Conservation (phyloP, 1,140 invertebrate genomes). For the Trachymyrmex cornetzi region DNA sequence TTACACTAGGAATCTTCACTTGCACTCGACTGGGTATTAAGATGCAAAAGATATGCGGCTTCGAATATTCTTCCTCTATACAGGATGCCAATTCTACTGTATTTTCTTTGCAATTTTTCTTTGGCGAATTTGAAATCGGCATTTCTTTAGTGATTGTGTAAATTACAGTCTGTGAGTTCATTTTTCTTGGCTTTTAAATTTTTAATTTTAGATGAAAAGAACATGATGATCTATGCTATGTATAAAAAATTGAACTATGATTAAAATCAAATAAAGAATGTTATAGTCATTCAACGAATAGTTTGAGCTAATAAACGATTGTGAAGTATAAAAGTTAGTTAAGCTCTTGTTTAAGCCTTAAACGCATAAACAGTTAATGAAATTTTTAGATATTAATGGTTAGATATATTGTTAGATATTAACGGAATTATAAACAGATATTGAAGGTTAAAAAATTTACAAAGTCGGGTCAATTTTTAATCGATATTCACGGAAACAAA, state of each 20-base stretch:
- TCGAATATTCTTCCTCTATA: constrained; percentile 25
- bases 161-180: not conserved
- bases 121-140: not conserved
- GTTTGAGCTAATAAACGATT: not conserved
- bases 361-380: not conserved
- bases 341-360: not conserved
- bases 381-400: no score
- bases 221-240: not conserved
- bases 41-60: constrained; percentile 46
- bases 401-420: constrained; percentile 1
- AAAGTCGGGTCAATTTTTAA: not conserved
- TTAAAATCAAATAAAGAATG: constrained; percentile 2
- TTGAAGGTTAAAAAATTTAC: not conserved
- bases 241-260: not conserved
- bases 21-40: constrained; percentile 22
- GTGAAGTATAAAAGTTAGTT: not conserved
- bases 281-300: not conserved
- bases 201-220: not conserved
- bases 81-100: not conserved
- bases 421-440: not conserved
- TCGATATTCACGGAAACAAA: not conserved
- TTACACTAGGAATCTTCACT: constrained; percentile 37
- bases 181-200: not conserved
- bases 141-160: constrained; percentile 25
- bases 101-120: constrained; percentile 4